Percentiles rank a stretch among this genome's conserved stretches.
Conservation (phyloP, 2,888 invertebrate genomes). For the Drosophila diplacantha region DNA sequence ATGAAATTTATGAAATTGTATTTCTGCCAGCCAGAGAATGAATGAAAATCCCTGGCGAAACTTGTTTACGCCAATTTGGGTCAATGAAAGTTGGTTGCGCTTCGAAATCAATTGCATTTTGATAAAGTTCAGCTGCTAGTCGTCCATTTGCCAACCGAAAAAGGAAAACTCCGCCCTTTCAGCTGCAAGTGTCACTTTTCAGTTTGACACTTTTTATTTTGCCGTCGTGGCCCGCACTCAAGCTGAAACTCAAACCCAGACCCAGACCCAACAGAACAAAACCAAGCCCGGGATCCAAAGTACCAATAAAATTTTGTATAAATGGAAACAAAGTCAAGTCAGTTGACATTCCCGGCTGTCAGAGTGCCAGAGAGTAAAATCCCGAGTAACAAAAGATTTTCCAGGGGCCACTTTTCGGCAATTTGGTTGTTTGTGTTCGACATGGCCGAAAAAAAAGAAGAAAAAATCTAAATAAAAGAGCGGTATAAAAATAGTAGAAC, state of each 20-base stretch:
- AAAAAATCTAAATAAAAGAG: constrained; percentile 12
- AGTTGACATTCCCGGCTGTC: constrained; percentile 32
- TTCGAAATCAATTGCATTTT: constrained; percentile 67
- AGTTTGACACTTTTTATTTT: constrained; percentile 20
- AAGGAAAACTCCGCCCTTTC: constrained; percentile 12
- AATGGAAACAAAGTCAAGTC: constrained; percentile 42
- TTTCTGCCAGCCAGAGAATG: constrained; percentile 46
- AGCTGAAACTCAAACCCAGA: constrained; percentile 8
- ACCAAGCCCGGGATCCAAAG: constrained; percentile 6
- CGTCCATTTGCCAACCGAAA: neutral
- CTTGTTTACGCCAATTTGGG: constrained; percentile 66
- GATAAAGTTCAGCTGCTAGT: constrained; percentile 53
- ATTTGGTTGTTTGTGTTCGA: constrained; percentile 47
- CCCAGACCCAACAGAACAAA: neutral
- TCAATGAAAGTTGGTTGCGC: constrained; percentile 60
- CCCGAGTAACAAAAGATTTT: constrained; percentile 20
- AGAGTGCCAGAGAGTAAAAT: constrained; percentile 18
- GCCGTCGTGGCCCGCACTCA: constrained; percentile 5
- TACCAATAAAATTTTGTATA: constrained; percentile 41
- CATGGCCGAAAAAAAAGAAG: constrained; percentile 45
- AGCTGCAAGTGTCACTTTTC: constrained; percentile 33
- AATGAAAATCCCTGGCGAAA: constrained; percentile 41
- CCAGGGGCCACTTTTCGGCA: constrained; percentile 25
- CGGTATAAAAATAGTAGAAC: constrained; percentile 31
- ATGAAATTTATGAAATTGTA: constrained; percentile 69